A percentile compares a stretch with the other conserved stretches of the same genome.
Conservation (phyloP, 2,113 vertebrate species). For the Puntigrus tetrazona region DNA sequence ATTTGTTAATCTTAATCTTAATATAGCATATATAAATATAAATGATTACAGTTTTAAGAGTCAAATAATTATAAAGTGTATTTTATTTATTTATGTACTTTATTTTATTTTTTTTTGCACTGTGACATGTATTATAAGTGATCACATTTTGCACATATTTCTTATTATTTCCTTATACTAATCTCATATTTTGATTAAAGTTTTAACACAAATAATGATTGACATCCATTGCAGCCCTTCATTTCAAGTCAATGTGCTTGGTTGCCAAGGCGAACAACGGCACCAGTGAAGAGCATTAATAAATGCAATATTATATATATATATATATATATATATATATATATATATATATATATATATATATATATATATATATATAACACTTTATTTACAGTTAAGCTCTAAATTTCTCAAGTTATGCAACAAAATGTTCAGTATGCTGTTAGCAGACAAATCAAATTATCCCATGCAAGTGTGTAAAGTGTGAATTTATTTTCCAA, state of each 20-base stretch:
- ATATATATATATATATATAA: neutral
- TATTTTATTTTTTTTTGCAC: neutral
- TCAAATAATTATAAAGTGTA: neutral
- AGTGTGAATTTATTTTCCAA: neutral
- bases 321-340: no score
- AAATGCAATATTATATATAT: neutral
- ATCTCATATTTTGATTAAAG: no score
- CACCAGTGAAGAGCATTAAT: neutral
- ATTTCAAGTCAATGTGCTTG: neutral
- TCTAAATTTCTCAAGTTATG: neutral
- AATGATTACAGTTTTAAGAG: neutral
- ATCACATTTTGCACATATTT: neutral
- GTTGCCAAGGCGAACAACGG: neutral
- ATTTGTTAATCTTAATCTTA: neutral
- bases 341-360: no score
- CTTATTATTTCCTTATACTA: neutral
- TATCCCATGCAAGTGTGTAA: neutral
- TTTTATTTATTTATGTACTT: neutral
- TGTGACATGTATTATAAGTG: neutral
- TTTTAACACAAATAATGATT: neutral
- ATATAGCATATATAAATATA: neutral
- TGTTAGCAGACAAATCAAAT: neutral
- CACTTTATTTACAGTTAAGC: neutral
- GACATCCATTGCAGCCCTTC: neutral
- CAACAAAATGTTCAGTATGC: neutral